Evolutionary conservation across 2,113 vertebrate genomes (phyloP).

Genomic region (Parus major): DNA sequence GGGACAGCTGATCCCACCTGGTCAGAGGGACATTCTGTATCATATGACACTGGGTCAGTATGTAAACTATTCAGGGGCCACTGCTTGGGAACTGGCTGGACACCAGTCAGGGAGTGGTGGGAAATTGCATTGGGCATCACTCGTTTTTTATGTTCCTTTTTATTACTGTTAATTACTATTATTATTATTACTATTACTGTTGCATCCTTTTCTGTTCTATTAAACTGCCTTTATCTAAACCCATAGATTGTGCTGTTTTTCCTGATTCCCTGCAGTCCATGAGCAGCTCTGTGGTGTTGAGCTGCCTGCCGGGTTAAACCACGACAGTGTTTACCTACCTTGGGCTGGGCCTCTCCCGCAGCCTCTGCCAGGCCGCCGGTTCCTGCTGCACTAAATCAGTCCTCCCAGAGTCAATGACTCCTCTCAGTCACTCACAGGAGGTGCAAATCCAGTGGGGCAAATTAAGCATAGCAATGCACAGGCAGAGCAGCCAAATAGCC

Average conservation of each 20-base stretch:
- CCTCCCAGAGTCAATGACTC: slow-evolving; percentile 50
- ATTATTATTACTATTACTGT: neutral
- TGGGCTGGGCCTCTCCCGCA: slow-evolving; percentile 49
- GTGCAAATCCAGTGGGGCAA: slow-evolving; percentile 62
- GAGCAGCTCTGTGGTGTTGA: neutral
- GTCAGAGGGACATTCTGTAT: neutral
- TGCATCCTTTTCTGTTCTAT: neutral
- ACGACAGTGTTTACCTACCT: slow-evolving; percentile 36
- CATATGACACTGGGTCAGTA: neutral
- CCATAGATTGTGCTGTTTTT: fast-evolving
- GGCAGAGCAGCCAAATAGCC: neutral
- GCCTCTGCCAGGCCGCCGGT: slow-evolving; percentile 51
- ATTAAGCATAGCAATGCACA: slow-evolving; percentile 11
- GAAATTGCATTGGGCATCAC: neutral
- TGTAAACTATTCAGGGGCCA: neutral
- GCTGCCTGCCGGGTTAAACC: neutral
- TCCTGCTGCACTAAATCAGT: slow-evolving; percentile 68
- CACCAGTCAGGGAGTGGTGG: neutral
- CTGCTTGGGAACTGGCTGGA: neutral
- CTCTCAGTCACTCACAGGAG: slow-evolving; percentile 61
- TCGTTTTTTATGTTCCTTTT: neutral
- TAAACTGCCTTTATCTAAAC: neutral
- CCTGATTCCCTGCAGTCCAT: neutral
- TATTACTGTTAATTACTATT: neutral
- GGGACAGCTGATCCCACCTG: neutral